Base-by-base conservation (phyloP, 2,888 invertebrate species). In the Hecatera dysodea region DNA sequence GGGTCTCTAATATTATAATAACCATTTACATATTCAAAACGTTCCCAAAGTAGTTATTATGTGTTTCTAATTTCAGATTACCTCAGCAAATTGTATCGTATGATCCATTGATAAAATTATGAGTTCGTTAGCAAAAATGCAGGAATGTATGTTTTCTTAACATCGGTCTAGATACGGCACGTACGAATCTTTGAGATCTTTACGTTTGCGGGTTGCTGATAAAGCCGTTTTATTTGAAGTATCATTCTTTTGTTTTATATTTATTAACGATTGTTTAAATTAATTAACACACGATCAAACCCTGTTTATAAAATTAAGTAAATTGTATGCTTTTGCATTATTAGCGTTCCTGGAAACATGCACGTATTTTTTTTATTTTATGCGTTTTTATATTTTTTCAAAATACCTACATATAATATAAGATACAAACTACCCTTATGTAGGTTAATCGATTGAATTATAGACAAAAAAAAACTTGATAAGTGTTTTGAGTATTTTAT, bases 61-160 rank as follows among this genome's bases (percentile, higher is more conserved):
- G 36, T 22, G 11, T 44, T 36, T n/a, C 29, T 33, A 42, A 19
- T 17, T 50, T 61, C 24, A 36, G 46, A 55, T 44, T 36, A 22
- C 22, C 55, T 55, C 39, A 56, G 29, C 48, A 56, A 57, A 63
- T 56, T 56, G 33, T 8, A 17, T 55, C 22, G 9, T 36, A 9
- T 17, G 53, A 50, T 39, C 3, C 19, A 63, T 70, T 70, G 44
- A 66, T 76, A n/a, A 63, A 66, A 29, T 55, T 5, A 62, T 71
- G 59, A 48, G 50, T 52, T 67, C 22, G 61, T 62, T 42, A 44
- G 53, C 52, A 62, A 72, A 61, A 68, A 65, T 53, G 53, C 11
- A 53, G 77, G 77, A 78, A 78, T 78, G 73, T 78, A 24, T 72
- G 52, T 59, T 72, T 78, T 61, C 27, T 11, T 52, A 53, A 57